phyloP scores from a whole-genome alignment of 2,888 invertebrate species.

The Sinelater perroti region DNA sequence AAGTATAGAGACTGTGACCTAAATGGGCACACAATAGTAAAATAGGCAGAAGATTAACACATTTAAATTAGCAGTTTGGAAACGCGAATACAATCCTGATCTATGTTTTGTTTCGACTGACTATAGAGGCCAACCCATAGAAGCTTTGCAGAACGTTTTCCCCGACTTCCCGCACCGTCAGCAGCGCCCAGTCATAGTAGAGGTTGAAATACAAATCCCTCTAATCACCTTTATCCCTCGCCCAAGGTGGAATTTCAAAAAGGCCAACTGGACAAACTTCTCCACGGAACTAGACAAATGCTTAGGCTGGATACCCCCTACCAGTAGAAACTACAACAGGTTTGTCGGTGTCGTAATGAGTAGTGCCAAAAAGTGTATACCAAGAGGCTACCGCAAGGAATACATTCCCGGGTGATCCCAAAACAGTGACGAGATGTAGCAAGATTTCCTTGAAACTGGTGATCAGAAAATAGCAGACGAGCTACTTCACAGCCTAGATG shows the following conservation, averaged over 20 bases:
- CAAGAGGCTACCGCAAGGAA: too few relatives aligned
- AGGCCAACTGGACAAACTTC: too few relatives aligned
- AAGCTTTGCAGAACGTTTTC: too few relatives aligned
- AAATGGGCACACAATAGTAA: conserved; percentile 2
- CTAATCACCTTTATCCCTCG: conserved; percentile 3
- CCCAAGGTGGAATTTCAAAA: conserved; percentile 5
- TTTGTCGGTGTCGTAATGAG: too few relatives aligned
- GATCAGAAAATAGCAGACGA: background rate
- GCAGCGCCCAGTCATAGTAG: background rate
- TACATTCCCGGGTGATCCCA: conserved; percentile 1
- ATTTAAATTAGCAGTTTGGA: too few relatives aligned
- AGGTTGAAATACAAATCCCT: background rate
- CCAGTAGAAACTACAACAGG: background rate
- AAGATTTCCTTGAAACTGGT: background rate
- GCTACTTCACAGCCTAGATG: background rate
- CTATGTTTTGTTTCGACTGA: background rate
- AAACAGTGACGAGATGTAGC: conserved; percentile 5
- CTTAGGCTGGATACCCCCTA: conserved; percentile 3
- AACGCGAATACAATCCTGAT: too few relatives aligned
- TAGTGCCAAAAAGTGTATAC: too few relatives aligned
- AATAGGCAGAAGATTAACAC: background rate
- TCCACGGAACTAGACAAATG: conserved; percentile 1
- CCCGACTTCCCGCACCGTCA: too few relatives aligned
- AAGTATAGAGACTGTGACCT: background rate
- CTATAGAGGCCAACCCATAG: background rate